phyloP scores from a whole-genome alignment of 2,888 invertebrate genomes.

The Cyrtodaria siliqua region DNA sequence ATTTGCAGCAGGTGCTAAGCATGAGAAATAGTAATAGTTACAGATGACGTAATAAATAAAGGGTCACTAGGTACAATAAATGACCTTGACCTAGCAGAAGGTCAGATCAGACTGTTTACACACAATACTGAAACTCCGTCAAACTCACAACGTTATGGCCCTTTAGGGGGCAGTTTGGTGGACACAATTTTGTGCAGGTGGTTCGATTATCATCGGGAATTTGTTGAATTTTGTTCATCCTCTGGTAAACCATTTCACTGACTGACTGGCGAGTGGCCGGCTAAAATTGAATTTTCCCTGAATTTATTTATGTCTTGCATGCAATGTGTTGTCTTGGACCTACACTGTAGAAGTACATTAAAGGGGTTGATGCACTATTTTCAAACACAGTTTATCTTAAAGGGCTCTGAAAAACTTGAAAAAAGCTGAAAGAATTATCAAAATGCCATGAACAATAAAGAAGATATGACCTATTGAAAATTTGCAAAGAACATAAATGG shows the following conservation, averaged over 20 bases:
- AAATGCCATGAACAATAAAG: too few species aligned
- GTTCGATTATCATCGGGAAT: slow-evolving; percentile 29
- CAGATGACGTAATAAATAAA: slow-evolving; percentile 4
- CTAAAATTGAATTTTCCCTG: slow-evolving; percentile 21
- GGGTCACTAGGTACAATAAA: neutral
- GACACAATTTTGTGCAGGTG: slow-evolving; percentile 55
- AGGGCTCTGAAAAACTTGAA: too few species aligned
- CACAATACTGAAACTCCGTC: slow-evolving; percentile 1
- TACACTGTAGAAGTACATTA: too few species aligned
- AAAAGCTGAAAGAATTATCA: too few species aligned
- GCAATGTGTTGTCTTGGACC: too few species aligned
- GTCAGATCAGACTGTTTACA: neutral
- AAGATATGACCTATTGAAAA: too few species aligned
- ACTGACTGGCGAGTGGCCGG: slow-evolving; percentile 11
- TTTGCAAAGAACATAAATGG: too few species aligned
- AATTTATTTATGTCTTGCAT: neutral
- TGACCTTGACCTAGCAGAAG: neutral
- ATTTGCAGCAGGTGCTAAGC: too few species aligned
- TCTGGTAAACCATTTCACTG: slow-evolving; percentile 10
- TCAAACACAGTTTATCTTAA: too few species aligned
- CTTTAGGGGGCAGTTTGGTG: slow-evolving; percentile 61
- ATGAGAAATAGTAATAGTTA: neutral
- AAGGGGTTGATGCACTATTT: too few species aligned
- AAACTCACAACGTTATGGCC: slow-evolving; percentile 54
- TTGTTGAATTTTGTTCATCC: slow-evolving; percentile 14